Evolutionary conservation across 2,113 vertebrate genomes (phyloP), one percentile per base, ranked within the genome.

Genomic region (Lontra canadensis): DNA sequence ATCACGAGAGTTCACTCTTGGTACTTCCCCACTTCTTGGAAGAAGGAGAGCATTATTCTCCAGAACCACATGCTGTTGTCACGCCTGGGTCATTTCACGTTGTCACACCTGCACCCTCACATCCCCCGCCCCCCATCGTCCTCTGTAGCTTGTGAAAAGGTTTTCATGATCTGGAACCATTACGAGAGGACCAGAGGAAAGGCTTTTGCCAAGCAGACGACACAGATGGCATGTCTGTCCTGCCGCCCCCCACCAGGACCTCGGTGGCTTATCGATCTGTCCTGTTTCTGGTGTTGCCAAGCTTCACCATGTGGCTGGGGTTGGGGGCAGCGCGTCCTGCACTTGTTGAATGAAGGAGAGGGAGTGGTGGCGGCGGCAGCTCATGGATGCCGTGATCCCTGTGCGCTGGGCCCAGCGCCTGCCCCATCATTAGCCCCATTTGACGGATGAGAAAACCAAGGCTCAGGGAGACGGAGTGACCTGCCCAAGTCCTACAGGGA

Each of bases 301-400:
- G 49, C 74, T 55, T 82, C 25, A 29, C 47, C 1, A 0, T 81
- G 78, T 7, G 59, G 29, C 69, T 2, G 6, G 1, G 34, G 36
- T 20, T 1, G 17, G 17, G 65, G 34, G 7, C 3, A 1, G 7
- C 1, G 1, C 4, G 3, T 17, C 20, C 7, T 4, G 0, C 9
- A 61, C 23, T 49, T 29, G 7, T n/a, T 39, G n/a, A 91, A 17
- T 25, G 67, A 82, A 21, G 71, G 36, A 39, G 39, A 36, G 18
- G 31, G 49, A 25, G 25, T 4, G 9, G 59, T 9, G 7, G 6
- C 18, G 4, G 9, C 34, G 7, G 13, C 2, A 0, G 36, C 12
- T 3, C 1, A 0, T 15, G 47, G 17, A 7, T 5, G 23, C 49
- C 5, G 31, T 4, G 25, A 57, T 26, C 90, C 31, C 42, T 11